A percentile compares a stretch with the other conserved stretches of the same genome.
Conservation (phyloP, 2,113 vertebrate species). For the Cryptotis parvus region DNA sequence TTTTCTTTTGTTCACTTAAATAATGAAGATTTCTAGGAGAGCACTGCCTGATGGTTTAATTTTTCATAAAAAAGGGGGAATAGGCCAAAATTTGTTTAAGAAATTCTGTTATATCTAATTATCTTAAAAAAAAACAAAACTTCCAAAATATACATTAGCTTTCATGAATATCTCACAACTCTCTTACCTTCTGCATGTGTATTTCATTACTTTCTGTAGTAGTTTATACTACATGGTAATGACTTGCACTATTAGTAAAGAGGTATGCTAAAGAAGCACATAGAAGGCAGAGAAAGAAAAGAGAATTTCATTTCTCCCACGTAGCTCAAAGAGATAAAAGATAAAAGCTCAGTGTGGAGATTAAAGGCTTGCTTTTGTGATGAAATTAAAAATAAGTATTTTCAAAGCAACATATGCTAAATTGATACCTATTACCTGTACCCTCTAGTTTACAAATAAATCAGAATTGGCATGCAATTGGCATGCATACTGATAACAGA, state of each 20-base stretch:
- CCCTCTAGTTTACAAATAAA: background rate
- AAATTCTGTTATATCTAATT: conserved; percentile 42
- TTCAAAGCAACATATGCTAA: background rate
- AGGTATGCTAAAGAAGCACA: background rate
- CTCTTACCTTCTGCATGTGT: background rate
- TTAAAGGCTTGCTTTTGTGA: background rate
- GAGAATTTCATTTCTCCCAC: background rate
- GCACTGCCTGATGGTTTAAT: no score
- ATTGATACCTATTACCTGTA: background rate
- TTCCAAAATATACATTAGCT: conserved; percentile 50
- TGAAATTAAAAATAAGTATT: background rate
- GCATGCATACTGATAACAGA: background rate
- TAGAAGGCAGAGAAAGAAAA: background rate
- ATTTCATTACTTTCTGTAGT: conserved; percentile 14
- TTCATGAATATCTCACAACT: background rate
- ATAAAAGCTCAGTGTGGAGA: background rate
- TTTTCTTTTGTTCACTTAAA: no score
- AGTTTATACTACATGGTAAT: background rate
- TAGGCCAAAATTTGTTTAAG: no score
- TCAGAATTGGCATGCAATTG: background rate
- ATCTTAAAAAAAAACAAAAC: background rate
- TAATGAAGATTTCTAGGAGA: no score
- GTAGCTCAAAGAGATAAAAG: background rate
- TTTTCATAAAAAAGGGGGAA: no score
- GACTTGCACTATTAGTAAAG: background rate